These are phyloP conservation scores for Tokudaia tokunoshimensis DNA, from an alignment of 2,797 vertebrate species.

Conservation along the genomic window DNA sequence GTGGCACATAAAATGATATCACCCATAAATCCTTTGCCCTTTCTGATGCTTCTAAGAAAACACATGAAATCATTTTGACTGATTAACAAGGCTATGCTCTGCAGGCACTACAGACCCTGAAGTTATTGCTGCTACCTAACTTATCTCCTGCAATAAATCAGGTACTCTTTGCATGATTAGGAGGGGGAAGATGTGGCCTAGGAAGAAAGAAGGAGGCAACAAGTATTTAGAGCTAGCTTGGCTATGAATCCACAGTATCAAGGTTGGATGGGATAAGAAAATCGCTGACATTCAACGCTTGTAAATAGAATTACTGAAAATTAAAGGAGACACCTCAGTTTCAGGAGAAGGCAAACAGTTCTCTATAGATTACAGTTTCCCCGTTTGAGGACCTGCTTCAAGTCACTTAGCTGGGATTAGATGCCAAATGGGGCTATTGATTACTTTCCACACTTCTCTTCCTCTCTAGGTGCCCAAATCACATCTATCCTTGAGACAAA, in stretches of 20 bases:
- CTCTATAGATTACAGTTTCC: not conserved
- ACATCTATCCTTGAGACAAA: not conserved
- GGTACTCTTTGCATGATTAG: conserved; percentile 59
- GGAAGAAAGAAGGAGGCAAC: conserved; percentile 29
- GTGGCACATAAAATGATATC: conserved; percentile 68
- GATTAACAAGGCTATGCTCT: conserved; percentile 76
- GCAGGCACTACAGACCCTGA: conserved; percentile 67
- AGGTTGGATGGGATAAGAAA: not conserved
- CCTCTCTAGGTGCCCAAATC: not conserved
- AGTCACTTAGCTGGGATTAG: not conserved
- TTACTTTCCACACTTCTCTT: not conserved
- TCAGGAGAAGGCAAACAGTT: not conserved
- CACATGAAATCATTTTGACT: conserved; percentile 77
- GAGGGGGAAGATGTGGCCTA: conserved; percentile 17
- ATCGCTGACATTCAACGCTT: conserved; percentile 2
- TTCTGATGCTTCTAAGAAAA: conserved; percentile 74
- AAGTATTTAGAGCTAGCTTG: conserved; percentile 49
- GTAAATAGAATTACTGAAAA: not conserved
- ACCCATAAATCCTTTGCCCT: conserved; percentile 71
- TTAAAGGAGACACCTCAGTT: not conserved
- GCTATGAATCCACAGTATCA: not conserved
- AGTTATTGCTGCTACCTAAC: conserved; percentile 75
- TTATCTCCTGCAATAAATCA: conserved; percentile 68
- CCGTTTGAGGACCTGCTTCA: not conserved
- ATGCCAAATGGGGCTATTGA: not conserved